Evolutionary conservation across 2,888 invertebrate genomes (phyloP).

Genomic region (Campoplex nolae): DNA sequence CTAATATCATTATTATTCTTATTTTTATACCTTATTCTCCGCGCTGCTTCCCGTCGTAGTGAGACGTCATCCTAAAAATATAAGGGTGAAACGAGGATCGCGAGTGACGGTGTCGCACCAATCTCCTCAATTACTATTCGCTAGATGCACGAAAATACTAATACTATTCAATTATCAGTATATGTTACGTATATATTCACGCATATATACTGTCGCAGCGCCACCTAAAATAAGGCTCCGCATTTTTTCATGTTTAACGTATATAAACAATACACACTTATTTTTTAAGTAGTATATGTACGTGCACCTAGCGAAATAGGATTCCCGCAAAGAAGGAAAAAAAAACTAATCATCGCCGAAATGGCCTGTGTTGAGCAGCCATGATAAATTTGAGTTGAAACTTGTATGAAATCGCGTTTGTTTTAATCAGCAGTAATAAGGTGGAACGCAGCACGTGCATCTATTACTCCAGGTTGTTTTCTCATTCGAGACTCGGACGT

Average conservation of each 20-base stretch:
- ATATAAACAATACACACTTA: too few species aligned
- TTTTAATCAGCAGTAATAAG: slow-evolving; percentile 79
- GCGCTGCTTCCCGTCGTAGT: too few species aligned
- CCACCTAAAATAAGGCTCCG: too few species aligned
- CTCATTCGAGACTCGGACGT: slow-evolving; percentile 76
- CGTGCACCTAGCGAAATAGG: too few species aligned
- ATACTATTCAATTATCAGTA: too few species aligned
- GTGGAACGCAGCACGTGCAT: slow-evolving; percentile 77
- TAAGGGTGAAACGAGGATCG: not conserved
- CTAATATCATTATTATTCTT: slow-evolving; percentile 18
- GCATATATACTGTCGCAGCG: too few species aligned
- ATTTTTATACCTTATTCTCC: not conserved
- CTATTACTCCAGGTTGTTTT: slow-evolving; percentile 54
- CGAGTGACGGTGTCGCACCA: not conserved
- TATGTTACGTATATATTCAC: too few species aligned
- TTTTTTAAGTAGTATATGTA: too few species aligned
- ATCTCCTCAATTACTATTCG: too few species aligned
- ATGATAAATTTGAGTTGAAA: slow-evolving; percentile 69
- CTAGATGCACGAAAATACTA: too few species aligned
- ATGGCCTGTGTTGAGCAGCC: not conserved
- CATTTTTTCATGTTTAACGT: too few species aligned
- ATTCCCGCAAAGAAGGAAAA: not conserved
- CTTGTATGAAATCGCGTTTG: slow-evolving; percentile 78
- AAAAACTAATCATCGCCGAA: not conserved
- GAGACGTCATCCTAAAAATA: not conserved